These are phyloP conservation scores for Thyatira batis DNA, from an alignment of 2,888 invertebrate genomes.

Conservation along the genomic window DNA sequence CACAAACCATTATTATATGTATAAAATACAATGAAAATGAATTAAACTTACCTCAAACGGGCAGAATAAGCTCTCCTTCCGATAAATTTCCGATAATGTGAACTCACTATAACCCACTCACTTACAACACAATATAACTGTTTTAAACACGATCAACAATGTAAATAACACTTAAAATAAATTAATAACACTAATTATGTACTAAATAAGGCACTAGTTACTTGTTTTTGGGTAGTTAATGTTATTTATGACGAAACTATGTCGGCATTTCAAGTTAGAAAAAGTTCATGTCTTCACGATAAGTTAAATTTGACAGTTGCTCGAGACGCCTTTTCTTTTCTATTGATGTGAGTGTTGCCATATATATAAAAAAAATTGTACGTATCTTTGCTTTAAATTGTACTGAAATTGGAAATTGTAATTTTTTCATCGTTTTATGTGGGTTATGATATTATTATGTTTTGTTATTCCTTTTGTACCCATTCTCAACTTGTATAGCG, in stretches of 20 bases:
- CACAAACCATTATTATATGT: neutral
- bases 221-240: conserved; percentile 22
- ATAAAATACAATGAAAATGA: conserved; percentile 5
- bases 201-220: conserved; percentile 29
- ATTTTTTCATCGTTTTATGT: too few species aligned
- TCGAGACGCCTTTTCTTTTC: conserved; percentile 2
- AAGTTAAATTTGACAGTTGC: conserved; percentile 26
- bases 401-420: neutral
- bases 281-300: conserved; percentile 8
- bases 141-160: conserved; percentile 23
- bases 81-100: conserved; percentile 34
- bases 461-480: too few species aligned
- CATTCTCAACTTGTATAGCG: too few species aligned
- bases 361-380: neutral
- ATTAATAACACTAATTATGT: conserved; percentile 19
- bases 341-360: neutral
- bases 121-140: conserved; percentile 30
- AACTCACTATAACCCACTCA: conserved; percentile 18
- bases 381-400: neutral
- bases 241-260: conserved; percentile 6
- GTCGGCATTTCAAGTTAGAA: conserved; percentile 27
- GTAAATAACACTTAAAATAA: conserved; percentile 19
- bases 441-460: too few species aligned
- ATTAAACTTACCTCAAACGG: conserved; percentile 21
- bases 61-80: conserved; percentile 18